Evolutionary conservation across 2,888 invertebrate species (phyloP), one percentile per base, ranked within the genome.

Genomic region (Odontocolon sp.): DNA sequence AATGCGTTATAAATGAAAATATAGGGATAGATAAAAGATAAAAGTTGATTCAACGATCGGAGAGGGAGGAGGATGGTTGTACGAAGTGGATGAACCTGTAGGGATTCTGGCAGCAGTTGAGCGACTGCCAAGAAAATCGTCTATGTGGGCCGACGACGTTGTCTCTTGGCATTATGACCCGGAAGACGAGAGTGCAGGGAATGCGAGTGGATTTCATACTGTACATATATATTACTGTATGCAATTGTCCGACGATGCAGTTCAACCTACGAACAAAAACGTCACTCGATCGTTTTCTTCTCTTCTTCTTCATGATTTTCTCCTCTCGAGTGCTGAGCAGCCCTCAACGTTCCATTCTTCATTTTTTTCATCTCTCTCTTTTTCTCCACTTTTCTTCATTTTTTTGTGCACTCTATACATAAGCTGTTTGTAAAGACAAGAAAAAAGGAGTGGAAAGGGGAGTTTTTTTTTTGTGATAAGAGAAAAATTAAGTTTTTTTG

Each of bases 101-200:
- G 81, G 85, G 85, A 86, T 87, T 88, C 87, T 85, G 87, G 85
- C 84, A 84, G 83, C 84, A 85, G 82, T 84, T 87, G 85, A 85
- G 85, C 79, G 80, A 80, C 77, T 86, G 87, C 86, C 88, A 86
- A 81, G 72, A 59, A 82, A 83, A 80, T 81, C 82, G 79, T 82
- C 81, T 84, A 84, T 81, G 83, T 84, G 83, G 76, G 81, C 77
- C 83, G 84, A 84, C 84, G 84, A 84, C 84, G 84, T 80, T 86
- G 87, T 87, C 86, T 84, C 85, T 84, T 85, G 84, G 84, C 85
- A 87, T 88, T 87, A 88, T 82, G 83, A 87, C 84, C 86, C 85
- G 87, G 86, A 87, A 87, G 86, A 84, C 81, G 82, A 80, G 81
- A 45, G 74, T 79, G 77, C 54, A 56, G 38, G 42, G 28, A 28